Conservation (phyloP, 2,113 vertebrate species). For the Platanista minor region DNA sequence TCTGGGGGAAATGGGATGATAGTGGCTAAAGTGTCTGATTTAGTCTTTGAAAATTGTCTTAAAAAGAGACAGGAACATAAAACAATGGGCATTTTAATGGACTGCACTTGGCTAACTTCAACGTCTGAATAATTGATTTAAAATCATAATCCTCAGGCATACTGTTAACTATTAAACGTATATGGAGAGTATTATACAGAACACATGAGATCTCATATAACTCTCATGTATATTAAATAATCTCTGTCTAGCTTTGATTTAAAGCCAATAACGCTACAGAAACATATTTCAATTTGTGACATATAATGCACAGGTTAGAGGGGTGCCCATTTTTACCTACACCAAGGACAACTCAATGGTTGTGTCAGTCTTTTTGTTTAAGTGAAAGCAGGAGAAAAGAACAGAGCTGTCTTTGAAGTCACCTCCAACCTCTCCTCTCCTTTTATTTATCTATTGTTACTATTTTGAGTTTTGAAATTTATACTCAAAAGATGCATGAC, state of each 20-base stretch:
- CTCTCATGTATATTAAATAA: neutral
- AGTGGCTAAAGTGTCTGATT: neutral
- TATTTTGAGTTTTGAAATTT: neutral
- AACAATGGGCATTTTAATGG: conserved; percentile 41
- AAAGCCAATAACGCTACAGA: neutral
- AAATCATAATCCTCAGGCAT: conserved; percentile 29
- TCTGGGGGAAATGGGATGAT: neutral
- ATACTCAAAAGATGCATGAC: neutral
- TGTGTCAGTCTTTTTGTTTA: neutral
- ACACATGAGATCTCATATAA: neutral
- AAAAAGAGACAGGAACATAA: conserved; percentile 35
- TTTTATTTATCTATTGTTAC: neutral
- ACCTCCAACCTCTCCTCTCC: neutral
- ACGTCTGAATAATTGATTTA: conserved; percentile 33
- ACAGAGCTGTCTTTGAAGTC: neutral
- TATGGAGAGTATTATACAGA: neutral
- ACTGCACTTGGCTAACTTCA: conserved; percentile 23
- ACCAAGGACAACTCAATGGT: neutral
- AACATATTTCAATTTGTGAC: neutral
- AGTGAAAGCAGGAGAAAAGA: neutral
- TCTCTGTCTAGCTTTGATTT: neutral
- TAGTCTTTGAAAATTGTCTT: conserved; percentile 38
- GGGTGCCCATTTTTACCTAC: neutral
- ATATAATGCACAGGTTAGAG: neutral
- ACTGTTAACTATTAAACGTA: neutral